Base-by-base conservation (phyloP, 2,797 vertebrate genomes). In the Coccyzus lansbergi region DNA sequence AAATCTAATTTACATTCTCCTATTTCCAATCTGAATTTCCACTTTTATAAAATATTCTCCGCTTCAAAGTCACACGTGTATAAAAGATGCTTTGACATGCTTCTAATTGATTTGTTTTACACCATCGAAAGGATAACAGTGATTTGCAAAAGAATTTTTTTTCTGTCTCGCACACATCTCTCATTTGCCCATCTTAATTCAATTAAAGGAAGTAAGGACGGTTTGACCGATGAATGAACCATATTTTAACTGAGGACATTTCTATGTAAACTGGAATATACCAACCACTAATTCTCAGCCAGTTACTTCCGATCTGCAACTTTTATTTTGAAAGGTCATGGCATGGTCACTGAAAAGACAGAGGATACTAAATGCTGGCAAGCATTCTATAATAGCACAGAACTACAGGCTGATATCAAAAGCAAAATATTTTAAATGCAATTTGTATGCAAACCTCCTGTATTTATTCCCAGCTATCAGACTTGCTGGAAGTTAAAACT, bases 131-230 rank as follows among this genome's bases (percentile, higher is more conserved):
- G 97, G 95, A 95, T 93, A 97, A 94, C 95, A 97, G 98, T 97
- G 98, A 98, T 98, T 98, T 97, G 97, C 97, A 94, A 83, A 94
- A 97, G 96, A 93, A 83, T 96, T 97, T 97, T 94, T 93, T 96
- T 95, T 87, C 96, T 94, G 93, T 98, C 98, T 98, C 98, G 98
- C 97, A 98, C 97, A 96, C 98, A 99, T 98, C 98, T 98, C 98
- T 98, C 98, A 98, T 99, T 99, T 99, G 98, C 98, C 98, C 98
- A 99, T 99, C 98, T 99, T 99, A 99, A 99, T 98, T 99, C 98
- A 99, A 99, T 99, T 99, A 99, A 99, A 98, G 98, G 98, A 98
- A 99, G 99, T 98, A 98, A 99, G 98, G 98, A 98, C 95, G 96
- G 98, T 98, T 97, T 99, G 99, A 99, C 99, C 99, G 98, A 98